A percentile compares a stretch with the other conserved stretches of the same genome.
Evolutionary conservation across 2,888 invertebrate species (phyloP).

Genomic region (Cataglyphis rosenhaueri): DNA sequence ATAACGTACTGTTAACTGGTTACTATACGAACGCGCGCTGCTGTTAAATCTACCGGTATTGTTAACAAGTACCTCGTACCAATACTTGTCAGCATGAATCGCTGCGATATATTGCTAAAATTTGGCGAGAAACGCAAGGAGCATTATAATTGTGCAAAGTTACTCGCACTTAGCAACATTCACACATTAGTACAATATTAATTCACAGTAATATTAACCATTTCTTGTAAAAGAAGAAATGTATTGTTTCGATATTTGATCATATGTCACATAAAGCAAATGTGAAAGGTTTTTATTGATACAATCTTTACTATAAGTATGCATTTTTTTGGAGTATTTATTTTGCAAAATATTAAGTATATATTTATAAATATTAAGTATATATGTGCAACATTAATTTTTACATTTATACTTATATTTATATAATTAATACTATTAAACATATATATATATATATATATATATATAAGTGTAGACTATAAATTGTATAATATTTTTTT

Average conservation of each 20-base stretch:
- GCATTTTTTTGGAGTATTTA: background rate
- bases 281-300: background rate
- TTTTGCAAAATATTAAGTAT: background rate
- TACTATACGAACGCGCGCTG: conserved; percentile 7
- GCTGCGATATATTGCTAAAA: conserved; percentile 24
- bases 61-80: conserved; percentile 25
- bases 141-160: background rate
- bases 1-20: conserved; percentile 31
- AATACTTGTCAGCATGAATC: conserved; percentile 30
- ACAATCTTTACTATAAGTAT: background rate
- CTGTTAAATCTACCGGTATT: conserved; percentile 37
- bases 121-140: background rate
- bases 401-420: background rate
- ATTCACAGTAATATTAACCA: background rate
- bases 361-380: background rate
- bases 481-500: background rate
- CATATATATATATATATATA: background rate
- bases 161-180: conserved; percentile 7
- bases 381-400: background rate
- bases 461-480: background rate
- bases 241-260: background rate
- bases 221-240: background rate
- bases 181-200: background rate
- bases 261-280: background rate
- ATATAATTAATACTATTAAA: background rate